phyloP scores from a whole-genome alignment of 2,113 vertebrate species.

The Carlito syrichta region DNA sequence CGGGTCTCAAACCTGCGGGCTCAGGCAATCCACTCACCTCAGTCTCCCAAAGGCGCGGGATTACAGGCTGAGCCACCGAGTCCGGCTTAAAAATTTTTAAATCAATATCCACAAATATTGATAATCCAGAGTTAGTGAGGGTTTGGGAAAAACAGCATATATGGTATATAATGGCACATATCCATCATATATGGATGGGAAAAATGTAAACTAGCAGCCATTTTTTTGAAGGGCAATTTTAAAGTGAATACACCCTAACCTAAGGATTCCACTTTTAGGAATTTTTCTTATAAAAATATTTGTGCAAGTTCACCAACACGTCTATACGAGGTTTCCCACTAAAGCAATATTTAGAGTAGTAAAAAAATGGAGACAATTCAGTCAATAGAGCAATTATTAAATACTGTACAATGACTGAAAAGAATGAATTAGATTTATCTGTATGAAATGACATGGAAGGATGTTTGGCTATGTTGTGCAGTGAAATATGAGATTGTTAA shows the following conservation, averaged over 20 bases:
- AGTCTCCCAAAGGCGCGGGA: no score
- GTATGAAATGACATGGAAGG: neutral
- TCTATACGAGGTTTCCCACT: neutral
- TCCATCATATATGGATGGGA: neutral
- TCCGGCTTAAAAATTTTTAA: neutral
- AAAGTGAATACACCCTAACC: neutral
- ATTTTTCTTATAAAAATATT: neutral
- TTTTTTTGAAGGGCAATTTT: neutral
- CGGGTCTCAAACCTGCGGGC: no score
- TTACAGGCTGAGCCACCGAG: no score
- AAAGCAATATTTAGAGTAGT: neutral
- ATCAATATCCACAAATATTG: neutral
- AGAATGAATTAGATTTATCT: neutral
- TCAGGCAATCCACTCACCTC: no score
- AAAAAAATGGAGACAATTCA: neutral
- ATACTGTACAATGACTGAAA: neutral
- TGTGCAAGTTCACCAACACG: neutral
- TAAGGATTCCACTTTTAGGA: neutral
- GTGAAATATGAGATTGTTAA: neutral
- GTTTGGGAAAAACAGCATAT: neutral
- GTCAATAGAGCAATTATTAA: neutral
- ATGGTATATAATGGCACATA: neutral
- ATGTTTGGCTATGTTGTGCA: neutral
- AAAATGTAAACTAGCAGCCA: neutral
- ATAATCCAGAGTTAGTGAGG: neutral